A percentile compares a stretch with the other conserved stretches of the same genome.
Conservation (phyloP, 2,113 vertebrate species). For the Triplophysa dalaica region DNA sequence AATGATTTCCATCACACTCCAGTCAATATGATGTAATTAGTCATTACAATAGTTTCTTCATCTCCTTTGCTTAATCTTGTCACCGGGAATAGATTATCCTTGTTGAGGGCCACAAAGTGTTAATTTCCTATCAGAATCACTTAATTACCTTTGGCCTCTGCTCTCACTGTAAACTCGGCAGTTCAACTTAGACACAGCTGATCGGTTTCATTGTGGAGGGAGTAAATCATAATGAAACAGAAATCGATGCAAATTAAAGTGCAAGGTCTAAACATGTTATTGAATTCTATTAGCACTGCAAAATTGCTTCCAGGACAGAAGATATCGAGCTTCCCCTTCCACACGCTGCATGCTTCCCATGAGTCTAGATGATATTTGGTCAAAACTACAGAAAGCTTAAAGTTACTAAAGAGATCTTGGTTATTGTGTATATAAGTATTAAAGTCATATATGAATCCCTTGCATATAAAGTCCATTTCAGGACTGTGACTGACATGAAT, state of each 20-base stretch:
- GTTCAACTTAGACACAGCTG: conserved; percentile 50
- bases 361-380: conserved; percentile 21
- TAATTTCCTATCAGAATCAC: conserved; percentile 55
- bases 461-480: neutral
- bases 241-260: conserved; percentile 57
- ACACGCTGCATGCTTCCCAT: conserved; percentile 15
- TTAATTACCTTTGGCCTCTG: conserved; percentile 49
- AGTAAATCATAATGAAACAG: conserved; percentile 53
- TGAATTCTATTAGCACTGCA: conserved; percentile 56
- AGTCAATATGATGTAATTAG: conserved; percentile 28
- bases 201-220: conserved; percentile 49
- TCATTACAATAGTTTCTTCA: conserved; percentile 40
- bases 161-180: conserved; percentile 44
- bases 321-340: conserved; percentile 44
- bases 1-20: conserved; percentile 22
- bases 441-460: too few relatives aligned
- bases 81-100: conserved; percentile 50
- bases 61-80: conserved; percentile 48
- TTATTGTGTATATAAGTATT: neutral
- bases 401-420: conserved; percentile 15
- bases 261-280: conserved; percentile 58
- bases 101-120: conserved; percentile 44
- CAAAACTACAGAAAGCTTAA: conserved; percentile 30
- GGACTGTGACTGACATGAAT: too few relatives aligned
- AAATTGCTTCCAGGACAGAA: conserved; percentile 55